Base-by-base conservation (phyloP, 2,888 invertebrate species). In the Acleris cristana region DNA sequence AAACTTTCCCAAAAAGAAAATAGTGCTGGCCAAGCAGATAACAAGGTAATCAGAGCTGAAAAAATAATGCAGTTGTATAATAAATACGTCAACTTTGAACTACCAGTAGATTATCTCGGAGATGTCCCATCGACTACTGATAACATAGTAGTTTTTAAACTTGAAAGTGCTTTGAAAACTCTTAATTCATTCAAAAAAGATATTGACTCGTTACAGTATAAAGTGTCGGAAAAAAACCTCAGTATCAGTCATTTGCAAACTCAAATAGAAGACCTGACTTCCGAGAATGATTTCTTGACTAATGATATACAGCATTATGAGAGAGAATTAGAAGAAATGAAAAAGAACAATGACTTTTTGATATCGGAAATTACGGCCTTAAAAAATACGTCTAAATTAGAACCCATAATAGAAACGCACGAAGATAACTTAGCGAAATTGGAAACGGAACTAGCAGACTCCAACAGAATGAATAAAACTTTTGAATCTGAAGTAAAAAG, bases 321-420 rank as follows among this genome's bases (percentile, higher is more conserved):
- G 84, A 94, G 94, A 72, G 95, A 95, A 81, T 86, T 94, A 54
- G 90, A 93, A 67, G 95, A 95, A 79, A 92, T 95, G 80, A 95
- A 95, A 84, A 95, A 95, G 80, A 96, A 95, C 80, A 96, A 96
- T 77, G 95, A 95, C 76, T 91, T 95, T 68, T 85, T 96, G n/a
- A 92, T 96, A 73, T 93, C 94, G 58, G 95, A 96, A 84, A 89
- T 96, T 70, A 93, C 95, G 53, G 93, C 94, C 57, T 92, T 94
- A 61, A 95, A 95, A 78, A 94, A 93, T 77, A 88, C 90, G n/a
- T 93, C 93, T n/a, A 95, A 95, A 73, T 84, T 96, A 72, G 95
- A 96, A 82, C 95, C 96, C 1, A 96, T 96, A 61, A 94, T 95
- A 59, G 96, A 96, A 87, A 94, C 95, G 2, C 95, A 96, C 76